phyloP scores from a whole-genome alignment of 2,113 vertebrate species.

The Poeciliopsis turrubarensis region DNA sequence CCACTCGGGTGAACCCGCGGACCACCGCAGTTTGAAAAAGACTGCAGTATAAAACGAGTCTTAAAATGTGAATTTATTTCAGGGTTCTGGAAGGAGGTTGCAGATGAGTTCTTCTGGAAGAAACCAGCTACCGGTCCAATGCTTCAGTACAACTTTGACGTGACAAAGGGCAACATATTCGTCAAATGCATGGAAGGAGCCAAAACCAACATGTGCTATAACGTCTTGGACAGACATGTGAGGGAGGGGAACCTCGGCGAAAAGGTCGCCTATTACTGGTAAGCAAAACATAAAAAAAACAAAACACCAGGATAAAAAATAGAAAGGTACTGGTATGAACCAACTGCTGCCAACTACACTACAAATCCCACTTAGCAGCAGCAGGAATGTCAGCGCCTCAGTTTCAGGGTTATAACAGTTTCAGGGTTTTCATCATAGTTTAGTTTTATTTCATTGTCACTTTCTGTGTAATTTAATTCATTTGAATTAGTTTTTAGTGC shows the following conservation, averaged over 20 bases:
- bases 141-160: constrained; percentile 83
- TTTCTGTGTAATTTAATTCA: too few species aligned
- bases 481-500: too few species aligned
- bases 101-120: constrained; percentile 82
- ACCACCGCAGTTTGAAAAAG: too few species aligned
- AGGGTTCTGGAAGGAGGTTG: constrained; percentile 84
- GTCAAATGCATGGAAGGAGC: constrained; percentile 85
- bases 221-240: constrained; percentile 82
- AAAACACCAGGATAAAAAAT: constrained; percentile 3
- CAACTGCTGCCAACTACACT: constrained; percentile 28
- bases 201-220: constrained; percentile 86
- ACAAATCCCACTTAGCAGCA: constrained; percentile 20
- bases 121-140: constrained; percentile 74
- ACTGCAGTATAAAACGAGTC: not conserved
- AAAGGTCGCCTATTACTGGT: constrained; percentile 85
- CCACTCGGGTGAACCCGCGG: too few species aligned
- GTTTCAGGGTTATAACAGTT: too few species aligned
- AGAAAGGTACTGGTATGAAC: constrained; percentile 9
- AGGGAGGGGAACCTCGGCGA: constrained; percentile 77
- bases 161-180: constrained; percentile 79
- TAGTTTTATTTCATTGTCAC: too few species aligned
- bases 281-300: constrained; percentile 44
- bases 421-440: too few species aligned
- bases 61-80: constrained; percentile 7
- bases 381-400: constrained; percentile 7